A percentile compares a stretch with the other conserved stretches of the same genome.
phyloP scores from a whole-genome alignment of 2,888 invertebrate genomes.

The Scrobipalpa costella region DNA sequence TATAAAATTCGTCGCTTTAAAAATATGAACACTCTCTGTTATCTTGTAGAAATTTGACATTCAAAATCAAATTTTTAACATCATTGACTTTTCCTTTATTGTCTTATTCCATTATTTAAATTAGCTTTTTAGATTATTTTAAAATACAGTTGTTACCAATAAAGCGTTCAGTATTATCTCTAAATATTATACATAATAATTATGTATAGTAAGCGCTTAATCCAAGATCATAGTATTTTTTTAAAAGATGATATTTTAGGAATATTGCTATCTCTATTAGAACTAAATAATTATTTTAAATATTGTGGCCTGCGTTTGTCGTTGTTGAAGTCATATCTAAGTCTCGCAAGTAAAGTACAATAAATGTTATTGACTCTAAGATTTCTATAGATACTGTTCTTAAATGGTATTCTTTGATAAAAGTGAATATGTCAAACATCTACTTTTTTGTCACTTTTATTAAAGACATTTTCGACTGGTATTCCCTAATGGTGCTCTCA shows the following conservation, averaged over 20 bases:
- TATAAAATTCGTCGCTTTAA: too few relatives aligned
- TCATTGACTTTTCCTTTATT: too few relatives aligned
- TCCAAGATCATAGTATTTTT: conserved; percentile 66
- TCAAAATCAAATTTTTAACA: too few relatives aligned
- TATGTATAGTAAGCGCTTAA: conserved; percentile 52
- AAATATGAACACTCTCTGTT: too few relatives aligned
- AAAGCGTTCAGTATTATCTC: conserved; percentile 59
- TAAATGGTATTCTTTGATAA: too few relatives aligned
- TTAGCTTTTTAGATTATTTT: not conserved
- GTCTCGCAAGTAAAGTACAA: not conserved
- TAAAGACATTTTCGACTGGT: not conserved
- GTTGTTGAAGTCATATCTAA: not conserved
- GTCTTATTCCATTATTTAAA: too few relatives aligned
- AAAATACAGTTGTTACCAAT: conserved; percentile 28
- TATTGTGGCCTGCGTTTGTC: conserved; percentile 20
- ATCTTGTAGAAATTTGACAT: too few relatives aligned
- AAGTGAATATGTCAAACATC: too few relatives aligned
- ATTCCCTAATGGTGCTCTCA: conserved; percentile 22
- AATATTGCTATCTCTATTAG: conserved; percentile 27
- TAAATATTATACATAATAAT: conserved; percentile 41
- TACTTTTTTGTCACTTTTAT: not conserved
- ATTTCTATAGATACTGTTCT: too few relatives aligned
- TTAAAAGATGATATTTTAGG: conserved; percentile 54
- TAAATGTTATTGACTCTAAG: too few relatives aligned
- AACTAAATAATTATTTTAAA: conserved; percentile 30